These are phyloP conservation scores for Ornithoptera alexandrae DNA, from an alignment of 2,888 invertebrate genomes.

Conservation along the genomic window DNA sequence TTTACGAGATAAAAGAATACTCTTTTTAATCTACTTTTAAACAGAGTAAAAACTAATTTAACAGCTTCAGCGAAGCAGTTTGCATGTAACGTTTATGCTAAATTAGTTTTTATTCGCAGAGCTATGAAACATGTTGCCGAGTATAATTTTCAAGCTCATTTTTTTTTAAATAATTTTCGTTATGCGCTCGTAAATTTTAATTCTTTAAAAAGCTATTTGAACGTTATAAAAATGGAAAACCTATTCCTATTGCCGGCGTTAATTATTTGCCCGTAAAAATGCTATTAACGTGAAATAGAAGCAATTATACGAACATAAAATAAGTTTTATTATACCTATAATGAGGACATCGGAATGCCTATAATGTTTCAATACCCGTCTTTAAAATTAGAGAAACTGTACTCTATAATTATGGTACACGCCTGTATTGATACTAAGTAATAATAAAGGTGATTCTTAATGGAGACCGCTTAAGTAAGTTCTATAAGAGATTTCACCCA, in stretches of 20 bases:
- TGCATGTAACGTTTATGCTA: conserved; percentile 5
- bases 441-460: too few relatives aligned
- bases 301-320: conserved; percentile 13
- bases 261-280: conserved; percentile 17
- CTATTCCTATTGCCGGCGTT: conserved; percentile 1
- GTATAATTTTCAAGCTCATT: background rate
- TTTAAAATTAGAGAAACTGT: too few relatives aligned
- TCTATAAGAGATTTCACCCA: too few relatives aligned
- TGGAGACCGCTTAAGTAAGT: too few relatives aligned
- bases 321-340: conserved; percentile 7
- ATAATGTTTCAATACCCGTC: too few relatives aligned
- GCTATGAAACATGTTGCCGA: background rate
- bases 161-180: conserved; percentile 2
- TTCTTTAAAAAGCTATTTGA: conserved; percentile 13
- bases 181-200: conserved; percentile 8
- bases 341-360: background rate
- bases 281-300: conserved; percentile 19
- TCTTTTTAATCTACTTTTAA: conserved; percentile 16
- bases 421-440: too few relatives aligned
- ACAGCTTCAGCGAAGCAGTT: conserved; percentile 3
- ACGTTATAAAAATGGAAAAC: conserved; percentile 13
- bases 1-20: conserved; percentile 7
- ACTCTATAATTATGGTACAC: too few relatives aligned
- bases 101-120: conserved; percentile 3
- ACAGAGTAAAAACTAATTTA: conserved; percentile 13